Evolutionary conservation across 2,113 vertebrate genomes (phyloP).

Genomic region (Marmota monax): DNA sequence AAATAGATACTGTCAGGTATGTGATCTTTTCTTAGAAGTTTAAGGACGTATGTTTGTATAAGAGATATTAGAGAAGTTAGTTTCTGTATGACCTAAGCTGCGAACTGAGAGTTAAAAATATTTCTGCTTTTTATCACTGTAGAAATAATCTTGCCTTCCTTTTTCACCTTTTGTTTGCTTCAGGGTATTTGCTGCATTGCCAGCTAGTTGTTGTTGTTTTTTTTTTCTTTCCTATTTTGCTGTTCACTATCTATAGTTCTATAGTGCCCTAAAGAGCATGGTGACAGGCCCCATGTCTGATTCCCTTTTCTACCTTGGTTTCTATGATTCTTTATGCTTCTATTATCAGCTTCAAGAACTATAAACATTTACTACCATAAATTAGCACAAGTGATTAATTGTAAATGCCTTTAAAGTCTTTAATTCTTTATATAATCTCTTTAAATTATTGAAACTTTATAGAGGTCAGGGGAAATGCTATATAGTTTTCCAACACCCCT

Average conservation of each 20-base stretch:
- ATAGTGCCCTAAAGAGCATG: background rate
- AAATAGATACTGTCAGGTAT: background rate
- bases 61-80: background rate
- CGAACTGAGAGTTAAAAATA: conserved; percentile 8
- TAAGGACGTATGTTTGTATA: background rate
- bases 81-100: background rate
- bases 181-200: background rate
- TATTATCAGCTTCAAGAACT: conserved; percentile 14
- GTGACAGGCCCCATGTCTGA: background rate
- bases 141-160: background rate
- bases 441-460: conserved; percentile 55
- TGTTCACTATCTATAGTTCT: background rate
- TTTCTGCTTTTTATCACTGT: background rate
- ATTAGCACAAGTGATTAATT: conserved; percentile 12
- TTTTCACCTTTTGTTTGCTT: background rate
- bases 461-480: background rate
- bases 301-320: background rate
- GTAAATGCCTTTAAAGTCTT: conserved; percentile 38
- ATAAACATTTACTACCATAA: background rate
- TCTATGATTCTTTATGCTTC: background rate
- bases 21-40: background rate
- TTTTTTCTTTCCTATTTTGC: background rate
- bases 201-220: background rate
- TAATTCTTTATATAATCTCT: conserved; percentile 21
- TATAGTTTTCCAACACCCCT: conserved; percentile 24